A percentile compares a stretch with the other conserved stretches of the same genome.
Conservation (phyloP, 1,140 invertebrate species). For the Caenorhabditis brenneri region DNA sequence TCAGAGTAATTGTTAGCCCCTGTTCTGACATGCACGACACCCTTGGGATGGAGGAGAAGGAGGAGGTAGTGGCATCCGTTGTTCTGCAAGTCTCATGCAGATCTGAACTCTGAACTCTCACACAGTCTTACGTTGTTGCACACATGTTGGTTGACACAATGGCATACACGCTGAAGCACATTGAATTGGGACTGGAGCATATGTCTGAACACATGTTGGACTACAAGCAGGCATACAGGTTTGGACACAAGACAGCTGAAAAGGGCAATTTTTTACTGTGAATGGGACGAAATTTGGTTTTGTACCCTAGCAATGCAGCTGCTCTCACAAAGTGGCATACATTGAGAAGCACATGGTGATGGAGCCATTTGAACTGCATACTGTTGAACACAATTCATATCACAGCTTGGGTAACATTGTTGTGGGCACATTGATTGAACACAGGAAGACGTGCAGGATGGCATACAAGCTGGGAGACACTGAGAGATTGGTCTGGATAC, state of each 20-base stretch:
- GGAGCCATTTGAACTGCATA: slow-evolving; percentile 36
- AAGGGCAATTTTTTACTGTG: background rate
- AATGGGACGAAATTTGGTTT: background rate
- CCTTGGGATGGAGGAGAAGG: slow-evolving; percentile 7
- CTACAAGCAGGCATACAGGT: slow-evolving; percentile 45
- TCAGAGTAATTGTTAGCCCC: background rate
- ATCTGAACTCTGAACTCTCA: background rate
- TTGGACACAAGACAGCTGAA: slow-evolving; percentile 46
- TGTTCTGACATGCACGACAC: slow-evolving; percentile 20
- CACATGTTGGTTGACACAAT: slow-evolving; percentile 30
- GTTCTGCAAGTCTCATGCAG: slow-evolving; percentile 25
- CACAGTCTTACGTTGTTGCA: slow-evolving; percentile 47
- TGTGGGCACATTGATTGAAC: slow-evolving; percentile 43
- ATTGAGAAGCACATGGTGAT: slow-evolving; percentile 43
- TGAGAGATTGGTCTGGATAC: background rate
- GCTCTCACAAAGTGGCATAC: slow-evolving; percentile 43
- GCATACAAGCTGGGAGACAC: slow-evolving; percentile 47
- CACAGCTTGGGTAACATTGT: slow-evolving; percentile 41
- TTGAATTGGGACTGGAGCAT: background rate
- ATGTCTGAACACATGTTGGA: slow-evolving; percentile 44
- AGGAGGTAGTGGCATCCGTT: slow-evolving; percentile 6
- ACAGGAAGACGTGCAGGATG: slow-evolving; percentile 29
- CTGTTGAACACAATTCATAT: slow-evolving; percentile 37
- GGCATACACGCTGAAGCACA: slow-evolving; percentile 48
- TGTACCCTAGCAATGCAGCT: slow-evolving; percentile 46